Evolutionary conservation across 2,113 vertebrate genomes (phyloP), one percentile per base, ranked within the genome.

Genomic region (Phaetusa simplex): DNA sequence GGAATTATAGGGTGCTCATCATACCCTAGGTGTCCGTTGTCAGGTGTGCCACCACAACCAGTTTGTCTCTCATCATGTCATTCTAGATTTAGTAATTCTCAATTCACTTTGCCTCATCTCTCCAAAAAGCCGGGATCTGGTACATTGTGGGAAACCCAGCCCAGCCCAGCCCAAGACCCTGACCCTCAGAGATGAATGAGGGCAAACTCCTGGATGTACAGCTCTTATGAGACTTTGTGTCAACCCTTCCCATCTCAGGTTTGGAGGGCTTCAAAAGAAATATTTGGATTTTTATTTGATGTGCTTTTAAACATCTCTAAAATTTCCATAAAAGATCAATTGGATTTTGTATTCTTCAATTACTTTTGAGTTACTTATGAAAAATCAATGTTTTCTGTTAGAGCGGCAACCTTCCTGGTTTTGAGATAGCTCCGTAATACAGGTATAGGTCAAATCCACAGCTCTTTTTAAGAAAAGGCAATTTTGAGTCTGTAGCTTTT

Each of bases 21-120:
- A 0, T 64, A 23, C 23, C 36, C 29, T 61, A 0, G 1, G 14
- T 52, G 52, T 59, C 52, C 4, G 7, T 43, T 27, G 53, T 45
- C 40, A 81, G 11, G 38, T 86, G 20, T 45, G 58, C 20, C 4
- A 0, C 20, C 49, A 12, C 13, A 27, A 30, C 23, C 24, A 27
- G 7, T 52, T 91, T 82, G 17, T 85, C 10, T 88, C 29, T 69
- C 52, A n/a, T 50, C 10, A 6, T 12, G 14, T n/a, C 7, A 14
- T 79, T 88, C 29, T 18, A 36, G 52, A 87, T 71, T 67, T 29
- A 55, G 9, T 52, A 49, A 21, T 8, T 88, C 24, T 30, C 29
- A 70, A 24, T 38, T 62, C 11, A 13, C 7, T 38, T 83, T 47
- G 11, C 9, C 12, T 70, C n/a, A 43, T 77, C 49, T 76, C 40